Conservation (phyloP, 2,888 invertebrate genomes). For the Pterostichus niger region DNA sequence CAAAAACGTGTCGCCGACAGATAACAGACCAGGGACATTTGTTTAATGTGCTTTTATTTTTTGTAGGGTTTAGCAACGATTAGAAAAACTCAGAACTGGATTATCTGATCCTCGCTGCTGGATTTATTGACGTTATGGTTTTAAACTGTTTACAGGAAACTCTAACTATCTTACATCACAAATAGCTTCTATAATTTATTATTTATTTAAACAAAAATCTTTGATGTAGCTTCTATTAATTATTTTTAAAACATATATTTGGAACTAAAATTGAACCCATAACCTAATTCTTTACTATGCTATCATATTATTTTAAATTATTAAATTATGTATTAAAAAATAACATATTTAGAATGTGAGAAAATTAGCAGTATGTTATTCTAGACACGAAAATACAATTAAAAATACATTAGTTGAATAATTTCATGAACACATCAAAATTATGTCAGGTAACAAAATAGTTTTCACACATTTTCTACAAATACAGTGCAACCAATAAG, state of each 20-base stretch:
- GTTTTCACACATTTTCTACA: too few species aligned
- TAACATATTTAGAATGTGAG: not conserved
- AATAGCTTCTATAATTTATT: too few species aligned
- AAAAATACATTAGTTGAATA: not conserved
- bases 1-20: conserved; percentile 55
- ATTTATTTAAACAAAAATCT: too few species aligned
- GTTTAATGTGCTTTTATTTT: conserved; percentile 26
- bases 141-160: not conserved
- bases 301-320: not conserved
- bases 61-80: conserved; percentile 10
- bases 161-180: too few species aligned
- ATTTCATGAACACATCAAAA: too few species aligned
- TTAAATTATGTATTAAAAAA: not conserved
- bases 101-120: conserved; percentile 2
- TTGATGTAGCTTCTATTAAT: too few species aligned
- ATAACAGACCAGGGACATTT: conserved; percentile 37
- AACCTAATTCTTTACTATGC: not conserved
- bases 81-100: not conserved
- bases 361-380: not conserved
- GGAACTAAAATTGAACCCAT: too few species aligned
- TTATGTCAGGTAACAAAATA: too few species aligned
- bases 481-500: too few species aligned
- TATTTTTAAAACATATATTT: too few species aligned
- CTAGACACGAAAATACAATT: not conserved
- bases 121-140: not conserved